Evolutionary conservation across 2,797 vertebrate genomes (phyloP).

Genomic region (Parauchenoglanis ngamensis): DNA sequence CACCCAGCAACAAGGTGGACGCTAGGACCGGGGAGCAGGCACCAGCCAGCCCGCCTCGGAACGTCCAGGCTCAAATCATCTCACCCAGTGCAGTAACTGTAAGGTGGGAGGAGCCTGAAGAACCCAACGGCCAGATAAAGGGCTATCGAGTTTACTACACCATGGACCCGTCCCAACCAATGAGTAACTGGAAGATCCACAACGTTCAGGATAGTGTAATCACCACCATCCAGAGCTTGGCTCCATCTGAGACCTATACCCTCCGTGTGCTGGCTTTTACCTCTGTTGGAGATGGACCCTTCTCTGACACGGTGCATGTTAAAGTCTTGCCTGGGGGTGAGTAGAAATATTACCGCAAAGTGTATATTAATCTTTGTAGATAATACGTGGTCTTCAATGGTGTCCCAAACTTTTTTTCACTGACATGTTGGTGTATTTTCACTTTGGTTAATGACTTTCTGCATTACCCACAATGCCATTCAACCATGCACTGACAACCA

Average conservation of each 20-base stretch:
- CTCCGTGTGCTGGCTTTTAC: constrained; percentile 96
- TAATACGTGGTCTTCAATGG: not conserved
- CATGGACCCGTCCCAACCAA: constrained; percentile 88
- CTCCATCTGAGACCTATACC: constrained; percentile 91
- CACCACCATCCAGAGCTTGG: constrained; percentile 90
- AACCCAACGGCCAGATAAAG: constrained; percentile 94
- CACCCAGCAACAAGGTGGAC: constrained; percentile 88
- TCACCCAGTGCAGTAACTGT: constrained; percentile 93
- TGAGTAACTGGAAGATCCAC: constrained; percentile 95
- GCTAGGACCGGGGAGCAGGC: constrained; percentile 95
- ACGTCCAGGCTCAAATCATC: constrained; percentile 92
- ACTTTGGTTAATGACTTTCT: not conserved
- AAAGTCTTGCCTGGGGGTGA: constrained; percentile 96
- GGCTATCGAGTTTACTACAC: constrained; percentile 97
- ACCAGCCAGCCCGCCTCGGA: constrained; percentile 90
- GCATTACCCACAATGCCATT: not conserved
- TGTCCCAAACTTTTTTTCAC: not conserved
- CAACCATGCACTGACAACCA: not conserved
- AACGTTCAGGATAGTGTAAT: constrained; percentile 94
- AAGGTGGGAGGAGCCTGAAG: constrained; percentile 97
- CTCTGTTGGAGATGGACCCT: constrained; percentile 94
- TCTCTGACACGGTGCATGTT: constrained; percentile 93
- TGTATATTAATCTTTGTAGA: not conserved
- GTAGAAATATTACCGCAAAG: constrained; percentile 49
- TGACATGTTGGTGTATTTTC: not conserved